Evolutionary conservation across 1,140 invertebrate species (phyloP), one percentile per base, ranked within the genome.

Genomic region (Nixonia krombeini): DNA sequence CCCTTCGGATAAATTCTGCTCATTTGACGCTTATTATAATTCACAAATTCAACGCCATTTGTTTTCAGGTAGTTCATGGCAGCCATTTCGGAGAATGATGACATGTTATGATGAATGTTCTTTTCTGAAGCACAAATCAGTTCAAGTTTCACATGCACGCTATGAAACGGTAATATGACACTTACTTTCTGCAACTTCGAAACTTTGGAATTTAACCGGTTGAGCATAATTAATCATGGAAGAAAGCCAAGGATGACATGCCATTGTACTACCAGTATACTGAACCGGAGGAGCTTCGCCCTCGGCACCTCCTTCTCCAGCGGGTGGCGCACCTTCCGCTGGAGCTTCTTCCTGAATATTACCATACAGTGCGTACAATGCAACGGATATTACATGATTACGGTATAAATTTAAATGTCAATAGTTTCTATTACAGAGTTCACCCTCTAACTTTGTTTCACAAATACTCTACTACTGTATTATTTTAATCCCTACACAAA

Each of bases 151-250:
- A 35, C 5, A 8, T 17, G 9, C 1, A 35, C 5, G 3, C 10
- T 9, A 28, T 26, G 2, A 12, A 29, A 17, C 18, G 16, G n/a
- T n/a, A n/a, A n/a, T n/a, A n/a, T 79, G 12, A 73, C 87, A 85
- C 88, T 88, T 88, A 99, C 97, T 91, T 85, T 99, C 96, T 7
- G 98, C 96, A 64, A 95, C 90, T 80, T 99, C 97, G 85, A 99
- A 99, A 70, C 96, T 94, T 81, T 95, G 93, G 87, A 99, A 99
- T 87, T 99, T 99, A 76, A 99, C 94, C 1, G 98, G 98, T 86
- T 99, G 97, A 49, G 97, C 96, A 88, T 99, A 99, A 89, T 99
- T 99, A 74, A 99, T 94, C 92, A 99, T 94, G 26, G 96, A 97
- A 17, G 97, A 99, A 1, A 99, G 89, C 90, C 95, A 97, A 10